These are phyloP conservation scores for Galemys pyrenaicus DNA, from an alignment of 2,113 vertebrate species.

Conservation along the genomic window DNA sequence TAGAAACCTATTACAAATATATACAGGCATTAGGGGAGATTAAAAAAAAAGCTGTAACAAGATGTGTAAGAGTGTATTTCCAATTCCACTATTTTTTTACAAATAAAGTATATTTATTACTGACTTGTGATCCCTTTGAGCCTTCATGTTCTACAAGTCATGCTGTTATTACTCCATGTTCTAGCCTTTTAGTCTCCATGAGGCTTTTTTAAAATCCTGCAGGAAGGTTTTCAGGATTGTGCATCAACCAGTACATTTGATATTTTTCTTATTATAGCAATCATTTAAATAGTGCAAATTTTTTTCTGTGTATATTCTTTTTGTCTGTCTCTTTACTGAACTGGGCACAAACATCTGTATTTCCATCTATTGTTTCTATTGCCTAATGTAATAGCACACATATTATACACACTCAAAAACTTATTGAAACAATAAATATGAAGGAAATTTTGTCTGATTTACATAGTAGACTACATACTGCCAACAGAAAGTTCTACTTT, in stretches of 20 bases:
- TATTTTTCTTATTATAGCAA: background rate
- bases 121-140: background rate
- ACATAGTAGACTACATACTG: background rate
- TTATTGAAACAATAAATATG: conserved; percentile 11
- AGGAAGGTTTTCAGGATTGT: background rate
- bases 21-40: background rate
- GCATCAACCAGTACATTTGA: background rate
- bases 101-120: conserved; percentile 23
- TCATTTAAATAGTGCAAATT: background rate
- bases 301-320: background rate
- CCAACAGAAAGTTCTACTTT: background rate
- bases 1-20: background rate
- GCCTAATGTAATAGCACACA: background rate
- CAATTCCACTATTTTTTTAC: background rate
- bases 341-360: background rate
- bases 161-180: background rate
- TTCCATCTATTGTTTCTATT: background rate
- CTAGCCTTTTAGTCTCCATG: background rate
- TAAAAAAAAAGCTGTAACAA: background rate
- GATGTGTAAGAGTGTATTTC: background rate
- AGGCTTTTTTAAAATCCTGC: background rate
- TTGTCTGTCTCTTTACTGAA: background rate
- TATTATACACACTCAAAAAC: background rate
- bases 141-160: background rate
- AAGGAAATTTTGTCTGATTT: background rate